Evolutionary conservation across 2,797 vertebrate genomes (phyloP), one percentile per base, ranked within the genome.

Genomic region (Melanogrammus aeglefinus): DNA sequence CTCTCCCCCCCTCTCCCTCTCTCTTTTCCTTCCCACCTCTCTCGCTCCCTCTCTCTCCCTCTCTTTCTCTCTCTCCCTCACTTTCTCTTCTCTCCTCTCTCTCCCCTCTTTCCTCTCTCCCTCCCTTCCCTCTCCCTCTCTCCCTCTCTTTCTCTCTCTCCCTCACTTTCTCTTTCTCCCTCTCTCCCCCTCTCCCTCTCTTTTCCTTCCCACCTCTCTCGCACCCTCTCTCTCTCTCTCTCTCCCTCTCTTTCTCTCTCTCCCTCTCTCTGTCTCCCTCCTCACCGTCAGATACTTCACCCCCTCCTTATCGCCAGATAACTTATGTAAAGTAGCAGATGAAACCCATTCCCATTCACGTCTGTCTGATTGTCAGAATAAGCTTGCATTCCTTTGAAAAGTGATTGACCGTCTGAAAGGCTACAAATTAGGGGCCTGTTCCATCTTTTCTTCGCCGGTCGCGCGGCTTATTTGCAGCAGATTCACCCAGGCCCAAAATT

Each of bases 401-500:
- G 87, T 93, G 91, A 90, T 91, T 91, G 92, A 93, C 90, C 90
- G 91, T 80, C 89, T 93, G 91, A 93, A 94, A 93, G 91, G 92
- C 88, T 93, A 92, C 88, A 94, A 95, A 94, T 94, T 93, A 94
- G 93, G 90, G 91, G 90, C 91, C 92, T 92, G 90, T 85, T 90
- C 87, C n/a, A 77, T 92, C 91, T 92, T 92, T 93, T 93, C 91
- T 93, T 91, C 90, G 90, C 81, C 88, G 89, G 91, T 92, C 92
- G 87, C 78, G 82, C 86, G 92, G 91, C 92, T 93, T 94, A 94
- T 94, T 94, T 91, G 91, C 88, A 89, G 90, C 93, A 94, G 90
- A 93, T 92, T 94, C 93, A 93, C 90, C 92, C 93, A 93, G 94
- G 92, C 92, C 91, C 93, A 91, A 94, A 95, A 95, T 94, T 91